Base-by-base conservation (phyloP, 2,113 vertebrate species). In the Pavo muticus region DNA sequence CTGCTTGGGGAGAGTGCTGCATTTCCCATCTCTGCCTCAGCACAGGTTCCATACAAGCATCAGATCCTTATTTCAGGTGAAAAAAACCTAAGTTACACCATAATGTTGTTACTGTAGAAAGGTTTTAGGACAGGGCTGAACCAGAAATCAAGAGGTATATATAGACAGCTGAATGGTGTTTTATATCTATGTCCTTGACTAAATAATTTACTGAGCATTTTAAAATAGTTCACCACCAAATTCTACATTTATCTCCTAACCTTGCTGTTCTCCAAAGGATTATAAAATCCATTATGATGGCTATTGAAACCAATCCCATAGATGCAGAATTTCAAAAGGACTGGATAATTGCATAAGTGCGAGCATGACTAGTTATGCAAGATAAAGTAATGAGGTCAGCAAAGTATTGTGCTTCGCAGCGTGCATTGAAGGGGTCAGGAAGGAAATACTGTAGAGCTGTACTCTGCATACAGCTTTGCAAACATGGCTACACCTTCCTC, bases 201-300 rank as follows among this genome's bases (percentile, higher is more conserved):
- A 81, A 39, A 76, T 73, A 77, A 76, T 68, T 48, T 69, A 64
- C 47, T 32, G 39, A 72, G 39, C 68, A 94, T 52, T 88, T 82
- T 89, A 40, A 76, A 83, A 88, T 9, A 88, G 84, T 60, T 89
- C 77, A 48, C 32, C 17, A 84, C n/a, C 47, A 87, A 60, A 65
- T 68, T 84, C 72, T 87, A 60, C 77, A 87, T 87, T 89, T 42
- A 91, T 94, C 69, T 87, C 72, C 56, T 80, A 94, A 89, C 81
- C 73, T 84, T 87, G 52, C 77, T 65, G n/a, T 59, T 84, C 90
- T 83, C 72, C 59, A 91, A 60, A 94, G 54, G 44, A 80, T 80
- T 81, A 86, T 56, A 80, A 76, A 73, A 68, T 84, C 80, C 77
- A 61, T 93, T 80, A 72, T 56, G 76, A 50, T n/a, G 44, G 44